Evolutionary conservation across 1,140 invertebrate genomes (phyloP).

Genomic region (Drosophila obscura): DNA sequence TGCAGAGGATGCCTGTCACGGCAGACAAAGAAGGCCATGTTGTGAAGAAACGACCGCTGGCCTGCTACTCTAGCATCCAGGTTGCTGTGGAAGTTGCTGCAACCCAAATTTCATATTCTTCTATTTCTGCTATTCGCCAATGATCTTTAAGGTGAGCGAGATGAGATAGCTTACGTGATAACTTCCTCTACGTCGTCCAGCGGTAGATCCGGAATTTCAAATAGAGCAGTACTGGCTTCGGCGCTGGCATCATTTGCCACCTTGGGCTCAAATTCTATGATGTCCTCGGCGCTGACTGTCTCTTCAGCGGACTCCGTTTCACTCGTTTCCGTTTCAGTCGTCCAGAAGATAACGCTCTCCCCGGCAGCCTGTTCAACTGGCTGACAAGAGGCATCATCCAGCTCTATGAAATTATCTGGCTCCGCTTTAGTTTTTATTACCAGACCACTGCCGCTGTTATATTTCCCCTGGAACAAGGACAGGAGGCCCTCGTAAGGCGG

Average conservation of each 20-base stretch:
- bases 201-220: slow-evolving; percentile 14
- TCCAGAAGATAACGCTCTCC: too few species aligned
- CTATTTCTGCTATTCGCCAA: background rate
- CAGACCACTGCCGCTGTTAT: slow-evolving; percentile 4
- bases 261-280: slow-evolving; percentile 56
- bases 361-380: too few species aligned
- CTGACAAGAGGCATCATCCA: too few species aligned
- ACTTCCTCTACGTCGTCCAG: slow-evolving; percentile 8
- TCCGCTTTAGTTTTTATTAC: slow-evolving; percentile 25
- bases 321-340: too few species aligned
- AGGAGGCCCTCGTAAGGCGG: too few species aligned
- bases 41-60: background rate
- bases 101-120: background rate
- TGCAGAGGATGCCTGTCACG: slow-evolving; percentile 37
- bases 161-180: background rate
- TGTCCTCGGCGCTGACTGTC: slow-evolving; percentile 39
- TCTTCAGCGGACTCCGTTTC: slow-evolving; percentile 16
- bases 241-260: slow-evolving; percentile 3
- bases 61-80: background rate
- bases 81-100: background rate
- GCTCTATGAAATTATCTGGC: background rate
- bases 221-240: background rate
- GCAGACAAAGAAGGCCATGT: slow-evolving; percentile 51
- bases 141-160: too few species aligned
- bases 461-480: background rate